Percentiles rank a stretch among this genome's conserved stretches.
These are phyloP conservation scores for Episyrphus balteatus DNA, from an alignment of 1,140 invertebrate genomes.

Conservation along the genomic window DNA sequence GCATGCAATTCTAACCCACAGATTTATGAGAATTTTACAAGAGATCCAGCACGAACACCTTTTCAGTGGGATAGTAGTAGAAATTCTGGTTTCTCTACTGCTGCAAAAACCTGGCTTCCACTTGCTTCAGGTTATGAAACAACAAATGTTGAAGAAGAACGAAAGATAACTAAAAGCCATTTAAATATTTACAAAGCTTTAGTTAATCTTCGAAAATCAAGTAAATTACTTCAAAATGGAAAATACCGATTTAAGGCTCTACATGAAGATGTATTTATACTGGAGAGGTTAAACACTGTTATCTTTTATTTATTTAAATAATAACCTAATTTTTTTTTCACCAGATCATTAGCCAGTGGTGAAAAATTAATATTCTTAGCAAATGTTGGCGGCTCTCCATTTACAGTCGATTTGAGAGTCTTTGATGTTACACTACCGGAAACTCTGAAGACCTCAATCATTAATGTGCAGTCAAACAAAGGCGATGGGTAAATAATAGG, in stretches of 20 bases:
- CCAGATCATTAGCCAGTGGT: no score
- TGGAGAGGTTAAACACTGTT: constrained; percentile 2
- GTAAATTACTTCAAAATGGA: neutral
- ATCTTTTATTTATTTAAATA: no score
- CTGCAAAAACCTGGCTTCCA: constrained; percentile 46
- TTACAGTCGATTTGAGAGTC: no score
- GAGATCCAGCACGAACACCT: constrained; percentile 56
- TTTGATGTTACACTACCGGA: no score
- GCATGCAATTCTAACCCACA: constrained; percentile 18
- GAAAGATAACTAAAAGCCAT: constrained; percentile 1
- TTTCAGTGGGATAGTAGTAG: constrained; percentile 54
- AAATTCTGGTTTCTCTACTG: constrained; percentile 41
- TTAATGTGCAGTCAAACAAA: no score
- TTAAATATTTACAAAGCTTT: constrained; percentile 9
- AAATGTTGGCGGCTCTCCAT: no score
- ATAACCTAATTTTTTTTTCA: no score
- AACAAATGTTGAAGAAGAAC: constrained; percentile 35
- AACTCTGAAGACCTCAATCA: no score
- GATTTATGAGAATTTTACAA: constrained; percentile 28
- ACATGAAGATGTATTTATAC: neutral
- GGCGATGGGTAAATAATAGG: no score
- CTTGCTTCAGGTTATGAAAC: constrained; percentile 42
- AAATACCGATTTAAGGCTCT: neutral
- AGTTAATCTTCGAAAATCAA: neutral
- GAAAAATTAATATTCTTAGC: no score